Conservation (phyloP, 1,140 invertebrate genomes). For the Zaprionus ornatus region DNA sequence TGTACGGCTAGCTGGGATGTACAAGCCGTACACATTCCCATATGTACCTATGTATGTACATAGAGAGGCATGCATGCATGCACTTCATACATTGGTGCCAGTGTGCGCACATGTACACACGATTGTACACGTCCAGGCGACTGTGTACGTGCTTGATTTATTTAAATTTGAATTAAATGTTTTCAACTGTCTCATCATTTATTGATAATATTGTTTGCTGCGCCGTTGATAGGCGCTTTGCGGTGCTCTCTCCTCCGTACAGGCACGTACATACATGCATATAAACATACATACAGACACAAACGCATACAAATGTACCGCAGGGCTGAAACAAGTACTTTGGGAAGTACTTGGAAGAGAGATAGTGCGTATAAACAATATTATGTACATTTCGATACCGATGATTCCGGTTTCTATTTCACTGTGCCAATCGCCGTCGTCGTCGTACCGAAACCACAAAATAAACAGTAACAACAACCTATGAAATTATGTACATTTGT, state of each 20-base stretch:
- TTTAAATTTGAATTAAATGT: constrained; percentile 31
- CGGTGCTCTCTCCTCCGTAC: constrained; percentile 4
- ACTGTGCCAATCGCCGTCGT: constrained; percentile 48
- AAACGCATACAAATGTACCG: not conserved
- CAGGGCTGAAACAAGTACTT: constrained; percentile 19
- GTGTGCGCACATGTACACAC: constrained; percentile 11
- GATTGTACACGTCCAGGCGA: constrained; percentile 34
- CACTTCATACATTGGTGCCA: not conserved
- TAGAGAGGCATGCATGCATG: not conserved
- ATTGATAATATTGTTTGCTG: constrained; percentile 39
- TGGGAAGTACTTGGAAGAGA: not conserved
- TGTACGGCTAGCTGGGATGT: not conserved
- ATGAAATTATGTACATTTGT: constrained; percentile 11
- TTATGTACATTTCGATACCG: constrained; percentile 30
- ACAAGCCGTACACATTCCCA: not conserved
- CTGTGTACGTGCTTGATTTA: constrained; percentile 34
- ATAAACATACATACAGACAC: not conserved
- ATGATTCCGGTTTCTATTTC: constrained; percentile 54
- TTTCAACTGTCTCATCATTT: constrained; percentile 12
- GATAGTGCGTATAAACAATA: constrained; percentile 38
- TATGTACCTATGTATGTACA: not conserved
- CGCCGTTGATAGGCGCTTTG: constrained; percentile 1
- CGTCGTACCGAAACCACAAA: constrained; percentile 14
- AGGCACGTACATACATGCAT: constrained; percentile 5
- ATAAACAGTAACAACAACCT: constrained; percentile 10